Evolutionary conservation across 1,140 invertebrate species (phyloP).

Genomic region (Drosophila nebulosa): DNA sequence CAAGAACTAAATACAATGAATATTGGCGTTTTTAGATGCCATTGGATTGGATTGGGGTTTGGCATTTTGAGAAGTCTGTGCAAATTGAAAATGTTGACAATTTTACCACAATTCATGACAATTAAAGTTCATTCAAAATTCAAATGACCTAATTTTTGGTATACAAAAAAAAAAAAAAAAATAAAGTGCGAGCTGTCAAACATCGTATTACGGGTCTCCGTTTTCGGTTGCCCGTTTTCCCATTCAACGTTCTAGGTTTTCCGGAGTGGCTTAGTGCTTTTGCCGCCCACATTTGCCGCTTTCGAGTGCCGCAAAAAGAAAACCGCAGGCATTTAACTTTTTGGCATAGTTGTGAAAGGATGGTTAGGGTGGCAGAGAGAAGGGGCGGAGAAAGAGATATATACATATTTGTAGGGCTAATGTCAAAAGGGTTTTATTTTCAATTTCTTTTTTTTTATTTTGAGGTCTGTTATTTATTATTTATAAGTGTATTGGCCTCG

Average conservation of each 20-base stretch:
- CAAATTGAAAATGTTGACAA: constrained; percentile 39
- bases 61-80: constrained; percentile 7
- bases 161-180: not conserved
- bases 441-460: constrained; percentile 18
- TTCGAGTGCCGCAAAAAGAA: constrained; percentile 11
- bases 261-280: not conserved
- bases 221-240: too few species aligned
- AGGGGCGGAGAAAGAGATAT: not conserved
- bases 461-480: not conserved
- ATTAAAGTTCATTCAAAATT: constrained; percentile 71
- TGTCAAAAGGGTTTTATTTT: constrained; percentile 23
- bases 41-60: not conserved
- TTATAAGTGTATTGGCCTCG: constrained; percentile 1
- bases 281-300: not conserved
- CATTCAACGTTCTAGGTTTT: too few species aligned
- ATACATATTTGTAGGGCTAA: not conserved
- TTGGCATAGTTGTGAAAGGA: constrained; percentile 24
- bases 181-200: constrained; percentile 35
- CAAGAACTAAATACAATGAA: too few species aligned
- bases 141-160: constrained; percentile 59
- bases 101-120: constrained; percentile 65
- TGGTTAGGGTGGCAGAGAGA: too few species aligned
- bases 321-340: constrained; percentile 58
- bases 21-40: not conserved
- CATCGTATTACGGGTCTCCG: not conserved